Conservation (phyloP, 1,140 invertebrate species). For the Bactericera cockerelli region DNA sequence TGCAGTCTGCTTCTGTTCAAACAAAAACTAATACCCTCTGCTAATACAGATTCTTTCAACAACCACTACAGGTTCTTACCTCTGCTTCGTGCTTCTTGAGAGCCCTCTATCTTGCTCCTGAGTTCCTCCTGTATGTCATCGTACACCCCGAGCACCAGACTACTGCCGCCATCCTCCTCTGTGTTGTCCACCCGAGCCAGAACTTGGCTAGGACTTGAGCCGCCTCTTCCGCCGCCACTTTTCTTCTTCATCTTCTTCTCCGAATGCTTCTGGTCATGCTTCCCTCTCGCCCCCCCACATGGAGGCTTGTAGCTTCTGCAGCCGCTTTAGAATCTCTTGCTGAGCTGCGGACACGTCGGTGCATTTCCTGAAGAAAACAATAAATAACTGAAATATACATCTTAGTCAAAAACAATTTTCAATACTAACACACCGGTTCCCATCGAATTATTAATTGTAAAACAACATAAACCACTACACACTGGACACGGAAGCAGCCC, state of each 20-base stretch:
- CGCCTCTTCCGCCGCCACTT: constrained; percentile 48
- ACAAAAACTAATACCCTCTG: too few species aligned
- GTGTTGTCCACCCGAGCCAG: constrained; percentile 37
- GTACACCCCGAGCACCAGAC: constrained; percentile 45
- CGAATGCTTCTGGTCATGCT: constrained; percentile 50
- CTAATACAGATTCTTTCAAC: too few species aligned
- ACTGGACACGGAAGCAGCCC: too few species aligned
- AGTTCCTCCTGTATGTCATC: constrained; percentile 63
- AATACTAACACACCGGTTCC: too few species aligned
- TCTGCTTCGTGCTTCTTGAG: constrained; percentile 51
- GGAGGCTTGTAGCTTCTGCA: constrained; percentile 50
- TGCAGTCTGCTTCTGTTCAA: too few species aligned
- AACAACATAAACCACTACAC: too few species aligned
- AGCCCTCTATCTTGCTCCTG: constrained; percentile 48
- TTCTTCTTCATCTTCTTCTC: constrained; percentile 51
- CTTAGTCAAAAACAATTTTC: too few species aligned
- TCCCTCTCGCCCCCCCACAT: constrained; percentile 68
- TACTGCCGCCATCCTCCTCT: constrained; percentile 45
- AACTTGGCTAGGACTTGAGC: constrained; percentile 47
- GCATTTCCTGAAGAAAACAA: not conserved
- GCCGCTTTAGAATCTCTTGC: constrained; percentile 27
- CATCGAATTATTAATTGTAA: too few species aligned
- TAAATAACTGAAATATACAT: too few species aligned
- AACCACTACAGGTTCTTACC: too few species aligned
- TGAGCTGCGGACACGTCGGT: constrained; percentile 17